These are phyloP conservation scores for Chloropsis hardwickii DNA, from an alignment of 2,113 vertebrate genomes.

Conservation along the genomic window DNA sequence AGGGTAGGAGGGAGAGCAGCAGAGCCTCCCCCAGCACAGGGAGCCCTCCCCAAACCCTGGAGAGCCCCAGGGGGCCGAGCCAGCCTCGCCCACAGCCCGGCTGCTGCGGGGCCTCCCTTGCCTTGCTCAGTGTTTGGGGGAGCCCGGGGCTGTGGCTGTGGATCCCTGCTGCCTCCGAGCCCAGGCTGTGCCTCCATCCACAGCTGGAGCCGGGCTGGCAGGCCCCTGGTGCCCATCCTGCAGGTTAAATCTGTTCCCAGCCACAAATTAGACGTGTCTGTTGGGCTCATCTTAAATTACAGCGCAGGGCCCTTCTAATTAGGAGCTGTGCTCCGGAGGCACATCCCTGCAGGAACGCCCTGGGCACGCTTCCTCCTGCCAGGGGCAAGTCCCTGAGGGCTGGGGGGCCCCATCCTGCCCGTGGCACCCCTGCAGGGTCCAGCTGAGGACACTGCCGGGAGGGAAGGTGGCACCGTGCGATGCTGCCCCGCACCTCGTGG, in stretches of 20 bases:
- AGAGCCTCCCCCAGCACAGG: not conserved
- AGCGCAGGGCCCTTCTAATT: slow-evolving; percentile 22
- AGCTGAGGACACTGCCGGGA: not conserved
- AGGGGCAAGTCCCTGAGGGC: not conserved
- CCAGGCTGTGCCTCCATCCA: not conserved
- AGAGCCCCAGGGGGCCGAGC: not conserved
- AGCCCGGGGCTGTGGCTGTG: not conserved
- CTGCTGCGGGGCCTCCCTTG: not conserved
- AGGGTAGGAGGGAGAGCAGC: not conserved
- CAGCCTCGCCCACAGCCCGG: not conserved
- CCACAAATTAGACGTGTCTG: slow-evolving; percentile 49
- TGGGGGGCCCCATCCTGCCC: not conserved
- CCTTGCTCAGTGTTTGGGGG: fast-evolving
- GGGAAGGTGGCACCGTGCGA: fast-evolving
- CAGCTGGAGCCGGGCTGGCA: not conserved
- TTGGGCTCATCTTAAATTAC: slow-evolving; percentile 45
- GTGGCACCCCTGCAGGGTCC: fast-evolving
- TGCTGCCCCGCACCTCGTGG: not conserved
- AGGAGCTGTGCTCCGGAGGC: not conserved
- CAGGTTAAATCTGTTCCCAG: slow-evolving; percentile 47
- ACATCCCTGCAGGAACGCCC: not conserved
- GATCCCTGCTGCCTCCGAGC: fast-evolving
- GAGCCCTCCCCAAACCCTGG: not conserved
- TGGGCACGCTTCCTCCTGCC: not conserved
- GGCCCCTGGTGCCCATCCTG: not conserved